These are phyloP conservation scores for Phalacrocorax pelagicus DNA, from an alignment of 2,113 vertebrate species.

Conservation along the genomic window DNA sequence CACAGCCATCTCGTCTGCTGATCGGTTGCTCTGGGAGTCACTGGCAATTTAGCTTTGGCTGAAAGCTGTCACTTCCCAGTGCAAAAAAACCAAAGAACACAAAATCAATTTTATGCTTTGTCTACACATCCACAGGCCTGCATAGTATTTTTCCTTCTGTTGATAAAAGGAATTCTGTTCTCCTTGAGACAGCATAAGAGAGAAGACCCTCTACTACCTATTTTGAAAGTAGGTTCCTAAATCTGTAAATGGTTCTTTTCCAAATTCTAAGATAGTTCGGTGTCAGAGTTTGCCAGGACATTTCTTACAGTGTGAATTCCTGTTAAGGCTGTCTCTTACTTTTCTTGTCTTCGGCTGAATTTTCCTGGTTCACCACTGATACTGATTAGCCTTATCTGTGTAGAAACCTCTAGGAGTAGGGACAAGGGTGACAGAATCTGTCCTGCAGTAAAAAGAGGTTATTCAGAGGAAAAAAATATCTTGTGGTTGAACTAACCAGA, in stretches of 20 bases:
- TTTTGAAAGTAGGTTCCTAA: neutral
- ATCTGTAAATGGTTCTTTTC: neutral
- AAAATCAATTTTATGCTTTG: neutral
- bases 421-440: neutral
- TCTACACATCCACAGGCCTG: neutral
- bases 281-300: neutral
- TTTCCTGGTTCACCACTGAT: neutral
- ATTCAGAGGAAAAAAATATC: neutral
- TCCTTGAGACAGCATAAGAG: neutral
- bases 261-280: neutral
- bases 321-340: neutral
- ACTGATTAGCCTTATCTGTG: neutral
- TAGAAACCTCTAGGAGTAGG: neutral
- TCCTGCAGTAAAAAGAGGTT: neutral
- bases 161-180: neutral
- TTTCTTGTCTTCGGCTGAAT: neutral
- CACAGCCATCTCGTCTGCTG: neutral
- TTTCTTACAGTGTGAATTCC: neutral
- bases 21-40: neutral
- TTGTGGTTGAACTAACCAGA: neutral
- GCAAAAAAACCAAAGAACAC: accelerated
- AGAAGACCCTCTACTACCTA: neutral
- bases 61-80: neutral
- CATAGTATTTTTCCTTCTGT: neutral
- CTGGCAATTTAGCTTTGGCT: neutral